A percentile compares a stretch with the other conserved stretches of the same genome.
phyloP scores from a whole-genome alignment of 1,140 invertebrate genomes.

The Bilobella aurantiaca region DNA sequence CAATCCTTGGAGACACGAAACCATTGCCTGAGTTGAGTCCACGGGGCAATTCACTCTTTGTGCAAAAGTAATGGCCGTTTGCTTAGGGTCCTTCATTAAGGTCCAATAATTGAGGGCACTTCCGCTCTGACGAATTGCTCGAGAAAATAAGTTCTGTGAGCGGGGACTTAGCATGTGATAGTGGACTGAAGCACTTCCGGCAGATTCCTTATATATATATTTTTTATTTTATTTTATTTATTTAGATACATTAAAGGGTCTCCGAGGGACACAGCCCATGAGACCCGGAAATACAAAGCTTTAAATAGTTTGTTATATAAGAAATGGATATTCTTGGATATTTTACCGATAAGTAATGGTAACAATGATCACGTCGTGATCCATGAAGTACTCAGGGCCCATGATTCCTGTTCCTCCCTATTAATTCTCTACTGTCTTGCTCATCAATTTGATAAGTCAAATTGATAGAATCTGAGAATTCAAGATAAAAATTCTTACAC shows the following conservation, averaged over 20 bases:
- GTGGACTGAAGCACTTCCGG: neutral
- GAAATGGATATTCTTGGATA: neutral
- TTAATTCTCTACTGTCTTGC: neutral
- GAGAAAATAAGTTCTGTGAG: neutral
- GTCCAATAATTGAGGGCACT: neutral
- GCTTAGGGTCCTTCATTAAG: constrained; percentile 37
- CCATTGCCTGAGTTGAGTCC: constrained; percentile 41
- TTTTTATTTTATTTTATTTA: too few species aligned
- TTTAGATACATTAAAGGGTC: too few species aligned
- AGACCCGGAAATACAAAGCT: too few species aligned
- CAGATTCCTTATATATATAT: neutral
- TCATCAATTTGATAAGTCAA: neutral
- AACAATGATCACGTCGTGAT: neutral
- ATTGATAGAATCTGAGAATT: neutral
- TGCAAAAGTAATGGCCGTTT: constrained; percentile 47
- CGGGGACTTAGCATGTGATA: neutral
- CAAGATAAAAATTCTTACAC: neutral
- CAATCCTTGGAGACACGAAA: constrained; percentile 14
- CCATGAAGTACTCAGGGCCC: constrained; percentile 4
- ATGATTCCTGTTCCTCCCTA: neutral
- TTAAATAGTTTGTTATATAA: too few species aligned
- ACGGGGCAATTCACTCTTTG: constrained; percentile 48
- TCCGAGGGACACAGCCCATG: too few species aligned
- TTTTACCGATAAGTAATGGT: neutral
- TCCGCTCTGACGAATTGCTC: constrained; percentile 12